These are phyloP conservation scores for Synanthedon formicaeformis DNA, from an alignment of 2,888 invertebrate species.

Conservation along the genomic window DNA sequence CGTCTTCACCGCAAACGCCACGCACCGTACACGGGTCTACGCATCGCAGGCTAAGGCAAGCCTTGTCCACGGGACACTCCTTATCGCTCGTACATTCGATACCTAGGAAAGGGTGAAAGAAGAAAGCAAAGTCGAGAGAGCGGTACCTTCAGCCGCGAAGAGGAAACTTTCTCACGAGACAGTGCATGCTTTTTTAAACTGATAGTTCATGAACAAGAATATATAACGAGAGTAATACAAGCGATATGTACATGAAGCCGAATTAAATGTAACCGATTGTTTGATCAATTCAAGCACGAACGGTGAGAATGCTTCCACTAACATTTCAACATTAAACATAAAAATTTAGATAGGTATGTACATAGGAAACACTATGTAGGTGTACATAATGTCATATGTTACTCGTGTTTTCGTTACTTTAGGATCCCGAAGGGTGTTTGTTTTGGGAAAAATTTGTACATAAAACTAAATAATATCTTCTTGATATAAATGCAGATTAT, in stretches of 20 bases:
- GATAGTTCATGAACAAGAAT: constrained; percentile 67
- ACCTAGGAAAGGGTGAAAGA: constrained; percentile 75
- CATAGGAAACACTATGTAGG: constrained; percentile 3
- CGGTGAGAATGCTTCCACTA: constrained; percentile 73
- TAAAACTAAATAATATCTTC: too few species aligned
- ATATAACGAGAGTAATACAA: constrained; percentile 70
- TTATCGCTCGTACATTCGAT: constrained; percentile 90
- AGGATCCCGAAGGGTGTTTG: background rate
- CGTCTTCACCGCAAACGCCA: constrained; percentile 90
- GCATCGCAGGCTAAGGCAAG: constrained; percentile 91
- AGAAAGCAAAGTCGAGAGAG: constrained; percentile 76
- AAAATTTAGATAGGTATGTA: background rate
- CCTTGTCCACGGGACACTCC: constrained; percentile 92
- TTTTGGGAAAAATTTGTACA: too few species aligned
- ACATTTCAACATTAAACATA: constrained; percentile 19
- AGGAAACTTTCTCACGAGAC: constrained; percentile 84
- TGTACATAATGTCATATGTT: constrained; percentile 33
- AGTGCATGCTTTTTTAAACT: constrained; percentile 75
- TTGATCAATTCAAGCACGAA: constrained; percentile 66
- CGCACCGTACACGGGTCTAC: constrained; percentile 90
- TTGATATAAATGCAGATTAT: too few species aligned
- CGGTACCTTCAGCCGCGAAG: constrained; percentile 89
- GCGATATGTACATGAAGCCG: constrained; percentile 74
- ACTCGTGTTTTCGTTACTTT: constrained; percentile 2
- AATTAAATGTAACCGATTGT: constrained; percentile 66